Evolutionary conservation across 2,797 vertebrate species (phyloP).

Genomic region (Paedocypris micromegethes): DNA sequence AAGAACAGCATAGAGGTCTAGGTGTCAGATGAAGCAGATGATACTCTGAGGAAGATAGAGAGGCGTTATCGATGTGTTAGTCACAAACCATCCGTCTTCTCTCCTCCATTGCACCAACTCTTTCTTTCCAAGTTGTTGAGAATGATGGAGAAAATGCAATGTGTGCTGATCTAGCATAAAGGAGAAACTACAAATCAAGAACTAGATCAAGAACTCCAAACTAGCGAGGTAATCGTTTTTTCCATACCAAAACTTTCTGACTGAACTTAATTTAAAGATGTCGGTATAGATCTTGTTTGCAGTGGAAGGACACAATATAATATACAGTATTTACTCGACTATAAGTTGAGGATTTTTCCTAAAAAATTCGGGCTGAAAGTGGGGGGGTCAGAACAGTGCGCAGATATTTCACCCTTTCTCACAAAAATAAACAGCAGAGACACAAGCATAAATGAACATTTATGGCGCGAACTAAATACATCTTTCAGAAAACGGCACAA

Average conservation of each 20-base stretch:
- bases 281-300: too few relatives aligned
- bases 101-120: conserved; percentile 12
- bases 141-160: conserved; percentile 19
- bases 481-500: too few relatives aligned
- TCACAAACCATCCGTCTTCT: conserved; percentile 23
- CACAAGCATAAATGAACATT: too few relatives aligned
- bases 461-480: too few relatives aligned
- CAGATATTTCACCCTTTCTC: too few relatives aligned
- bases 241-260: conserved; percentile 22
- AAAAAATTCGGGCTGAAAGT: too few relatives aligned
- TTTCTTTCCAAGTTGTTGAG: conserved; percentile 23
- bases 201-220: conserved; percentile 13
- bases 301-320: too few relatives aligned
- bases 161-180: conserved; percentile 39
- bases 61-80: conserved; percentile 37
- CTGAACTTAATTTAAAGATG: not conserved
- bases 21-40: conserved; percentile 21
- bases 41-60: conserved; percentile 8
- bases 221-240: conserved; percentile 25
- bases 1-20: conserved; percentile 14
- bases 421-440: too few relatives aligned
- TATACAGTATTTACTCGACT: too few relatives aligned
- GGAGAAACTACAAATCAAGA: conserved; percentile 36
- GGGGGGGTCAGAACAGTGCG: too few relatives aligned
- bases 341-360: too few relatives aligned